Base-by-base conservation (phyloP, 2,888 invertebrate genomes). In the Didymodactylos carnosus region DNA sequence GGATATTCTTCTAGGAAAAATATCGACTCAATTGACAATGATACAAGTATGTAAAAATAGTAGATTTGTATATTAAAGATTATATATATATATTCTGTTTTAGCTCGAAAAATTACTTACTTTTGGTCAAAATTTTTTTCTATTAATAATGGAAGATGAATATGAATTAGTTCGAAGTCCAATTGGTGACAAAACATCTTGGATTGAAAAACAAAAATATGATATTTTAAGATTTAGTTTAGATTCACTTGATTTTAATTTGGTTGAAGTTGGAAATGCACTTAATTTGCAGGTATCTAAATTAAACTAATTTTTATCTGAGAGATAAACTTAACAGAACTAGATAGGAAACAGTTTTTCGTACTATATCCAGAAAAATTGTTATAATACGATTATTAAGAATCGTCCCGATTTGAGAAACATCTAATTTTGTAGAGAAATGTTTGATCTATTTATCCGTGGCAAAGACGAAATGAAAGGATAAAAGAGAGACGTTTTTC, bases 151-250 rank as follows among this genome's bases (percentile, higher is more conserved):
- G 23, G 74, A 74, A 40, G 69, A 74, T 69, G 74, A 74, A 39
- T 74, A 71, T 53, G 41, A 70, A 53, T 41, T 74, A 8, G 25
- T 53, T 14, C 53, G 53, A 29, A 40, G 43, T 23, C 71, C 74
- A 3, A 71, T 74, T 11, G 53, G 35, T 27, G 43, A 29, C 27
- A 19, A 71, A 27, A 23, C 29, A 14, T 53, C 70, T 23, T 71
- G 71, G 23, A 71, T 53, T 40, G 71, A 71, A 39, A 70, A 70
- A n/a, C 71, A 49, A n/a, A 74, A 74, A 74, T 74, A 74, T 25
- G 74, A 74, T 51, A 53, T 74, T 16, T 51, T 71, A n/a, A 27
- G 74, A 71, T 74, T 74, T 29, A 71, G 71, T 40, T 51, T 74
- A 7, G 74, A 74, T 39, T 39, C 53, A 25, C 35, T 74, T 25